Conservation (phyloP, 1,140 invertebrate species). For the Drosophila burlai region DNA sequence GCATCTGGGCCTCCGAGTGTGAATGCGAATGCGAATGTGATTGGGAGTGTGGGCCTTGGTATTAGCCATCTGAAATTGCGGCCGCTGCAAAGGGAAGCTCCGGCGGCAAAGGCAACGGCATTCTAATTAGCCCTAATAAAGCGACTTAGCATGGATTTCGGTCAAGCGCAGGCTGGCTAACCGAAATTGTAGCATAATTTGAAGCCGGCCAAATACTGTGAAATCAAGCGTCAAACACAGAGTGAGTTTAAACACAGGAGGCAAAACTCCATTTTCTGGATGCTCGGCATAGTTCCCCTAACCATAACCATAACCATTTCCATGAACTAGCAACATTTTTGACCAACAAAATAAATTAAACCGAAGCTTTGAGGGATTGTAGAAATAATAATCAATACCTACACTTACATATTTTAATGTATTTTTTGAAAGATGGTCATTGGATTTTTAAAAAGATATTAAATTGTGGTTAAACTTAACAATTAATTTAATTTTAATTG, state of each 20-base stretch:
- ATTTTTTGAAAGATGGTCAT: not conserved
- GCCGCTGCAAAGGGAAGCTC: no score
- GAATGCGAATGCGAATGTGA: no score
- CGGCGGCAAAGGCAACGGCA: no score
- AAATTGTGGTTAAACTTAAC: not conserved
- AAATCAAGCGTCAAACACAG: slow-evolving; percentile 38
- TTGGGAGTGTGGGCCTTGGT: no score
- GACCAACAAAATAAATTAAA: not conserved
- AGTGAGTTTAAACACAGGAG: slow-evolving; percentile 14
- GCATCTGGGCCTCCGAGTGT: no score
- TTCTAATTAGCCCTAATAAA: slow-evolving; percentile 80
- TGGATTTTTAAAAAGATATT: no score
- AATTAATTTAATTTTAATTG: not conserved
- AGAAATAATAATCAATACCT: not conserved
- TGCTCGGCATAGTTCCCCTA: not conserved
- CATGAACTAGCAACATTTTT: not conserved
- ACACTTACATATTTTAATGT: not conserved
- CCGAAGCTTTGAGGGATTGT: not conserved
- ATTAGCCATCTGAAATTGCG: no score
- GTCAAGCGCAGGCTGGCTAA: slow-evolving; percentile 42
- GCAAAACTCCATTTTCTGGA: not conserved
- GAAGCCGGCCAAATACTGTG: slow-evolving; percentile 27
- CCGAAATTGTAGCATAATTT: slow-evolving; percentile 59
- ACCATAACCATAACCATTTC: not conserved
- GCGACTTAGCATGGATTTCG: slow-evolving; percentile 66